Percentiles rank a stretch among this genome's conserved stretches.
These are phyloP conservation scores for Coilia nasus DNA, from an alignment of 2,797 vertebrate species.

Conservation along the genomic window DNA sequence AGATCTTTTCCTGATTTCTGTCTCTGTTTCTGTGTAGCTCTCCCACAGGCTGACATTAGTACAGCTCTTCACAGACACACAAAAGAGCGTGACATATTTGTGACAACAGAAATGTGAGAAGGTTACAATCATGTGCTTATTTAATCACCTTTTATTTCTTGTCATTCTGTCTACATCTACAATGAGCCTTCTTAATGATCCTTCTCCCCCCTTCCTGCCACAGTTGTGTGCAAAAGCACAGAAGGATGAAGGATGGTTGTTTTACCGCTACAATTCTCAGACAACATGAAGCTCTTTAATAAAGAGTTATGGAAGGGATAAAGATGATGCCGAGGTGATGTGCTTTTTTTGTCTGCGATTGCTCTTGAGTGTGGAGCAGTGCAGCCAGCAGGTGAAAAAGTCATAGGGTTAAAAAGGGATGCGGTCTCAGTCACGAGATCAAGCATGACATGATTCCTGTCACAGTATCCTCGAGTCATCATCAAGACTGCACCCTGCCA, in stretches of 20 bases:
- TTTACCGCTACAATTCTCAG: not conserved
- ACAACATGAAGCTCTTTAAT: conserved; percentile 33
- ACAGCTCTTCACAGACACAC: not conserved
- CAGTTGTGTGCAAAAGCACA: not conserved
- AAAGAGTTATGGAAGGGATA: conserved; percentile 35
- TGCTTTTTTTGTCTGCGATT: conserved; percentile 29
- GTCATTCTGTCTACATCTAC: conserved; percentile 15
- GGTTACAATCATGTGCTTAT: not conserved
- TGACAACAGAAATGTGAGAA: not conserved
- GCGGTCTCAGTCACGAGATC: not conserved
- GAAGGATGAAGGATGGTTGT: not conserved
- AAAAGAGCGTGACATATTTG: not conserved
- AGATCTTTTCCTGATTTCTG: no score
- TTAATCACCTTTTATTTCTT: not conserved
- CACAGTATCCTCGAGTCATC: not conserved
- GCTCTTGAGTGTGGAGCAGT: not conserved
- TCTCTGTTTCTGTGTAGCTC: no score
- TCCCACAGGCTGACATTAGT: not conserved
- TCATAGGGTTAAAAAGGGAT: not conserved
- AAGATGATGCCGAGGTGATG: conserved; percentile 34
- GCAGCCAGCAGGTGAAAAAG: not conserved
- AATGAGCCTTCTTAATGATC: not conserved
- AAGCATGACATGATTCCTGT: conserved; percentile 13
- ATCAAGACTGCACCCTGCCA: conserved; percentile 3
- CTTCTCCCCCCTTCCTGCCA: not conserved